phyloP scores from a whole-genome alignment of 2,888 invertebrate species.

The Iphiclides podalirius region DNA sequence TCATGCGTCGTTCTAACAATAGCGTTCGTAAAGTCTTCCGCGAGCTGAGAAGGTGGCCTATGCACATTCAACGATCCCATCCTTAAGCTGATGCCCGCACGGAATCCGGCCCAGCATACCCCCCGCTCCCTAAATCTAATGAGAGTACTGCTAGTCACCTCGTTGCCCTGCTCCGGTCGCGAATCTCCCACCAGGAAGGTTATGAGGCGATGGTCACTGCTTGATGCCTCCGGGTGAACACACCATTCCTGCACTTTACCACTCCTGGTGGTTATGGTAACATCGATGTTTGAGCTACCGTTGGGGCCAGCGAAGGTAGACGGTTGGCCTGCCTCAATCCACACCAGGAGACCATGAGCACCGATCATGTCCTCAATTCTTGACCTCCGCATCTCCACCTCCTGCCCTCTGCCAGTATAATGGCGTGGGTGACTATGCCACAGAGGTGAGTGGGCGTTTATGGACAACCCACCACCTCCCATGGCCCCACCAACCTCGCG shows the following conservation, averaged over 20 bases:
- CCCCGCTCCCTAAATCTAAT: background rate
- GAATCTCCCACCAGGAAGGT: conserved; percentile 4
- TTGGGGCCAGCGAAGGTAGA: conserved; percentile 19
- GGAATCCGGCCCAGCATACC: background rate
- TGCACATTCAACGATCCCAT: background rate
- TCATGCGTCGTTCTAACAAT: too few relatives aligned
- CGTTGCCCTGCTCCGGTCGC: too few relatives aligned
- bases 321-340: conserved; percentile 10
- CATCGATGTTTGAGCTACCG: conserved; percentile 24
- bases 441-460: too few relatives aligned
- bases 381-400: background rate
- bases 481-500: too few relatives aligned
- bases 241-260: background rate
- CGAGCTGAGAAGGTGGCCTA: background rate
- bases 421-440: background rate
- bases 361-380: conserved; percentile 24
- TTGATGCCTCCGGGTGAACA: background rate
- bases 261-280: conserved; percentile 10
- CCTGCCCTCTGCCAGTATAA: background rate
- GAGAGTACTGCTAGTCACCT: too few relatives aligned
- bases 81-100: background rate
- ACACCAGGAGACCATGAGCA: background rate
- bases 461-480: too few relatives aligned
- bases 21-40: background rate
- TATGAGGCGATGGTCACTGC: background rate